Base-by-base conservation (phyloP, 1,140 invertebrate genomes). In the Helicoverpa armigera region DNA sequence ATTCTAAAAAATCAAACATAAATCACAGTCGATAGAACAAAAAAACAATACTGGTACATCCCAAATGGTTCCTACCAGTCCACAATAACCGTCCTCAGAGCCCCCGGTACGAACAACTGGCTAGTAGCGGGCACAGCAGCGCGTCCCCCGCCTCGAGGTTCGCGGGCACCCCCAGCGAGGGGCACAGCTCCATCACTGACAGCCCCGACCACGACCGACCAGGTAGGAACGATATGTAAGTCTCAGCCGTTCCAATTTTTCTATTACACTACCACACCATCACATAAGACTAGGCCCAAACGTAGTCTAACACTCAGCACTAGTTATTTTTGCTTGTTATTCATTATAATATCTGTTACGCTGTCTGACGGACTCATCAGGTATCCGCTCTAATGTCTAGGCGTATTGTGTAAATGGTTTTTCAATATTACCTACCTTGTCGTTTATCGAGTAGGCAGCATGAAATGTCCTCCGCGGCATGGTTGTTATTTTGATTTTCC, bases 141-240 rank as follows among this genome's bases (percentile, higher is more conserved):
- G 87, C 85, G 23, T 94, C 93, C 29, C 90, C 91, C 4, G 91
- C 90, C 1, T 94, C 93, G 51, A 91, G 90, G 76, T 89, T 89
- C 87, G 79, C 90, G 74, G 88, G 91, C 82, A 91, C 92, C 2
- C 92, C 93, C 63, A 93, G 93, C 85, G 91, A 93, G 75, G 89
- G 74, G 29, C 88, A 89, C 23, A 92, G 90, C 86, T 94, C 93
- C 74, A 85, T 86, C 89, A 94, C 91, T 18, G 94, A 94, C 70
- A 95, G 94, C 81, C 91, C 90, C 65, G 91, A 92, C 77, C 91
- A 88, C 86, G 93, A 93, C 81, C 92, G 93, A 92, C 89, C 94
- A 95, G 95, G 95, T 95, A 95, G 94, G 95, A 94, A 90, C 89
- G 92, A 95, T 94, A 94, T 94, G 95, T 95, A 95, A 95, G 95